Evolutionary conservation across 2,113 vertebrate species (phyloP), one percentile per base, ranked within the genome.

Genomic region (Etheostoma cragini): DNA sequence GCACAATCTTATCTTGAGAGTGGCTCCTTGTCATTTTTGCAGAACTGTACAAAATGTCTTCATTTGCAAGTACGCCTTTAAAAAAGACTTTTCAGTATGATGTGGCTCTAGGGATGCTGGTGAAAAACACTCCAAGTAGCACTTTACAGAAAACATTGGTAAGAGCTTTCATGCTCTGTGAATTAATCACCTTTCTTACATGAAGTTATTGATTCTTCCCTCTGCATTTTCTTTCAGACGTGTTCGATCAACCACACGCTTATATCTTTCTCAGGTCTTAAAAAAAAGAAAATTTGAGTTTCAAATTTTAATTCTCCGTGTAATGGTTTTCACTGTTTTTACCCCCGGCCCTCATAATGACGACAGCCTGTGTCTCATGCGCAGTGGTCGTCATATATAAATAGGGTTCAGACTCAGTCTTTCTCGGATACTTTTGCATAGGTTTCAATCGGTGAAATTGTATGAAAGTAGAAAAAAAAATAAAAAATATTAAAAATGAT

Each of bases 311-410:
- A 58, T 15, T 57, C 62, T 67, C 53, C 58, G 13, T 35, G 56
- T 85, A 8, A 0, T 45, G 76, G 61, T 67, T 81, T 88, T 80
- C 52, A n/a, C 68, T 8, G 7, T 82, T 82, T 90, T 87, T 84
- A 90, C 60, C 46, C 33, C n/a, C 52, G 8, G 63, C 65, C 69
- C 53, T 60, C 66, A 67, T 67, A 75, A 79, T 80, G 79, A 78
- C 13, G 2, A 22, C 67, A 57, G 78, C 30, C 57, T 53, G 69
- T 26, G 49, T 77, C 58, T 68, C 21, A 7, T 6, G 66, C 66
- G 72, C 21, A 38, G 8, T 16, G 14, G 17, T 49, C 53, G 73
- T 79, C 19, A 42, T 42, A 72, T 81, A 84, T 33, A 84, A 70
- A 42, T 66, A 61, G 8, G 3, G 49, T 46, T 63, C 15, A 35